These are phyloP conservation scores for Drosophila nebulosa DNA, from an alignment of 1,140 invertebrate species.

Conservation along the genomic window DNA sequence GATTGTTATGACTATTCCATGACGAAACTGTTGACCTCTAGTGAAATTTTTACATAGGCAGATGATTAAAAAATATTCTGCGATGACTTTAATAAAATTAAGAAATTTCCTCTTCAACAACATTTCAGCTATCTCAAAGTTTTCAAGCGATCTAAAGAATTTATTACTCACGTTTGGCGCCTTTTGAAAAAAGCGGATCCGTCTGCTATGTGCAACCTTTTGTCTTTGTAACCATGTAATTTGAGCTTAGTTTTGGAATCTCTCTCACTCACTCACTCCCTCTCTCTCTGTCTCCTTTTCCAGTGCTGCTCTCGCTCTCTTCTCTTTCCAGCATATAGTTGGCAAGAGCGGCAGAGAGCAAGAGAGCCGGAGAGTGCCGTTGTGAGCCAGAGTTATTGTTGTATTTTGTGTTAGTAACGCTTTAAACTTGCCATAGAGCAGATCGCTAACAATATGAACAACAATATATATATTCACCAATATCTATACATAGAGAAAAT, in stretches of 20 bases:
- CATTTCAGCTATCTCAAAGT: no score
- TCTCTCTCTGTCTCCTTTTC: neutral
- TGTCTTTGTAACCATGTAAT: conserved; percentile 43
- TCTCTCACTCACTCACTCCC: neutral
- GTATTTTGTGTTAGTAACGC: conserved; percentile 62
- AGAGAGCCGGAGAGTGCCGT: neutral
- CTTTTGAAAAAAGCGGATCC: neutral
- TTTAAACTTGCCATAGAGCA: conserved; percentile 58
- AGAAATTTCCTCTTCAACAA: no score
- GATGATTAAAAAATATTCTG: no score
- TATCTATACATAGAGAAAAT: conserved; percentile 40
- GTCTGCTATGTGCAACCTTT: conserved; percentile 18
- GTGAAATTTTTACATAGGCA: no score
- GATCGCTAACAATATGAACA: conserved; percentile 39
- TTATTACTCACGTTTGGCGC: neutral
- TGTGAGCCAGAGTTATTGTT: conserved; percentile 20
- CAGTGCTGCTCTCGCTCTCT: conserved; percentile 4
- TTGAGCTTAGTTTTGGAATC: conserved; percentile 29
- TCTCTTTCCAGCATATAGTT: conserved; percentile 26
- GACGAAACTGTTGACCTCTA: no score
- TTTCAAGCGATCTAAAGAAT: neutral
- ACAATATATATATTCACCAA: neutral
- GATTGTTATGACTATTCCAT: no score
- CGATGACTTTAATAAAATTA: no score
- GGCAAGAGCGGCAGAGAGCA: no score